A percentile compares a stretch with the other conserved stretches of the same genome.
Conservation (phyloP, 2,797 vertebrate species). For the Myotis planiceps region DNA sequence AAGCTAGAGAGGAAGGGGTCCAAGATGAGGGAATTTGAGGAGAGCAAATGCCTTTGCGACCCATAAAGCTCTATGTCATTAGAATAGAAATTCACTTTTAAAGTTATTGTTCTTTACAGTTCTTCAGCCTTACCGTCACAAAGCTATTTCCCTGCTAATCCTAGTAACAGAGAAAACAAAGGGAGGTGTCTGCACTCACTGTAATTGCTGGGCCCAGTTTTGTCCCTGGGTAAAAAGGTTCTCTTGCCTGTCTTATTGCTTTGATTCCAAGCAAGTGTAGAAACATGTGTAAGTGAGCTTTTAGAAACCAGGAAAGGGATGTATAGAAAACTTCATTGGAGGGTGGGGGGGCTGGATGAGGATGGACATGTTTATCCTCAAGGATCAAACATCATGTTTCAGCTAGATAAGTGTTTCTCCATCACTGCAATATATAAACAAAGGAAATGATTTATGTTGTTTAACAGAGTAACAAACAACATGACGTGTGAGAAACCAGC, state of each 20-base stretch:
- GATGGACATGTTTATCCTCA: neutral
- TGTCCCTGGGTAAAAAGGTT: conserved; percentile 30
- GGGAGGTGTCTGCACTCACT: conserved; percentile 46
- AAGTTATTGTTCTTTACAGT: conserved; percentile 61
- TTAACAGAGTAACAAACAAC: neutral
- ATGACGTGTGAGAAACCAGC: neutral
- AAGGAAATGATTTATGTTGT: neutral
- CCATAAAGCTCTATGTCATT: neutral
- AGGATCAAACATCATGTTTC: neutral
- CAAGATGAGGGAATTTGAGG: neutral
- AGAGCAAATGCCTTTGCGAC: neutral
- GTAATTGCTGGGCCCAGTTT: conserved; percentile 56
- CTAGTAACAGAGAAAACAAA: conserved; percentile 49
- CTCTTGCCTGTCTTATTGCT: neutral
- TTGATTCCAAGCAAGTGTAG: conserved; percentile 34
- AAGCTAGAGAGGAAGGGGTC: neutral
- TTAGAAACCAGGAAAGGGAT: conserved; percentile 41
- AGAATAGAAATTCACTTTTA: conserved; percentile 43
- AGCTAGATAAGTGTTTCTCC: neutral
- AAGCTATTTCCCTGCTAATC: conserved; percentile 59
- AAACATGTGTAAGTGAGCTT: neutral
- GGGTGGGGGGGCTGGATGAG: neutral
- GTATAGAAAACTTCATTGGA: neutral
- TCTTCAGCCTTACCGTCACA: conserved; percentile 58
- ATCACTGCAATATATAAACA: neutral